Evolutionary conservation across 2,113 vertebrate genomes (phyloP), one percentile per base, ranked within the genome.

Genomic region (Perognathus longimembris): DNA sequence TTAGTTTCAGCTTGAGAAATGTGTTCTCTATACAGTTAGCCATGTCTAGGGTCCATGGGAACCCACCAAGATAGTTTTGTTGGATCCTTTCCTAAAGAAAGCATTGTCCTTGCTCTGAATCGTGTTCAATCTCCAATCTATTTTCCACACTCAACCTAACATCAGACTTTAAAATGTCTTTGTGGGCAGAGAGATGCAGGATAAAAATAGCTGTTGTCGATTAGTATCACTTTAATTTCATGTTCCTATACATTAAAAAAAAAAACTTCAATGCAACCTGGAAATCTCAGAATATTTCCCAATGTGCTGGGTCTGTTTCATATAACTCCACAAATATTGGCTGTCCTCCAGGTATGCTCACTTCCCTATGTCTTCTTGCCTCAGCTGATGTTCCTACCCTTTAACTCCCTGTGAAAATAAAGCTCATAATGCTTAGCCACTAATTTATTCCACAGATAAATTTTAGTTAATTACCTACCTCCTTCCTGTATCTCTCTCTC

Each of bases 161-260:
- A 42, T 20, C 28, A 71, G 1, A 22, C 12, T 30, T 66, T 45
- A 57, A 74, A 74, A 28, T 57, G 12, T 71, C 32, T 88, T 81
- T 1, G 8, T 36, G 36, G 2, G 10, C 4, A 83, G 34, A 32
- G 54, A 63, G 34, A 64, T 21, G 30, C 2, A 61, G 21, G 32
- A 59, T 54, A 73, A 42, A 63, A 32, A 38, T 36, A 71, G 8
- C 40, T 45, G 10, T 50, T 84, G 4, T 45, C 24, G 24, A 79
- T 67, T 54, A 75, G 9, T 40, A 42, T 74, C 32, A 85, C 36
- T 85, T 86, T 50, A 61, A 87, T 80, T 93, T 88, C n/a, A 94
- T 45, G 54, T 45, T 84, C 50, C 59, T 69, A 74, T 75, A 73
- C 8, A n/a, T 64, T 74, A 64, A 81, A 50, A 90, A 64, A 81